These are phyloP conservation scores for Neoniphon sammara DNA, from an alignment of 2,797 vertebrate species.

Conservation along the genomic window DNA sequence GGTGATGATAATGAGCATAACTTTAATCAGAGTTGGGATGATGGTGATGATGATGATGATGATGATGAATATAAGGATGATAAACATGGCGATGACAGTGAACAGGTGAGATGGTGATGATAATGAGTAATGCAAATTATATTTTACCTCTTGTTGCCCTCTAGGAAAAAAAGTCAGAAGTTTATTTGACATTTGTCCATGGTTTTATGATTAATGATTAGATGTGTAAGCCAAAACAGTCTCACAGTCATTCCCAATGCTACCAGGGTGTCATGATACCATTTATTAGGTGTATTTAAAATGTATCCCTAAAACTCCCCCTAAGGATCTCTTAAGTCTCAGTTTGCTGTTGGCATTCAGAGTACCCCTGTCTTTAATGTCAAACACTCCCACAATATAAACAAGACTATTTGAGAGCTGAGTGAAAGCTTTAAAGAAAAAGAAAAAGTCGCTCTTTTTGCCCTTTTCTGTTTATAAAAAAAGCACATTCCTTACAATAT, in stretches of 20 bases:
- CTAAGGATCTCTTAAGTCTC: slow-evolving; percentile 50
- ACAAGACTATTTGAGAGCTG: slow-evolving; percentile 60
- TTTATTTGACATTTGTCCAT: not conserved
- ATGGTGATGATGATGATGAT: not conserved
- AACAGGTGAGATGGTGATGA: slow-evolving; percentile 3
- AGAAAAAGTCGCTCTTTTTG: slow-evolving; percentile 33
- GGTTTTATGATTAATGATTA: slow-evolving; percentile 1
- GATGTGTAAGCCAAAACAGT: slow-evolving; percentile 6
- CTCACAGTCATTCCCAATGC: slow-evolving; percentile 40
- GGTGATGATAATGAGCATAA: slow-evolving; percentile 35
- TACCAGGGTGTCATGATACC: slow-evolving; percentile 42
- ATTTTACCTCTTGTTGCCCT: not conserved
- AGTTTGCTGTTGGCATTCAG: slow-evolving; percentile 36
- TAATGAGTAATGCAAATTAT: not conserved
- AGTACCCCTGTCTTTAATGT: slow-evolving; percentile 34
- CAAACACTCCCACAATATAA: slow-evolving; percentile 68
- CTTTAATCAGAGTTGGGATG: slow-evolving; percentile 12
- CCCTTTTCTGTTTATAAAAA: slow-evolving; percentile 78
- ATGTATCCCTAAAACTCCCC: slow-evolving; percentile 38
- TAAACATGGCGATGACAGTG: not conserved
- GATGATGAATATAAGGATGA: slow-evolving; percentile 14
- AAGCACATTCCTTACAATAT: slow-evolving; percentile 80
- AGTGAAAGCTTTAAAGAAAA: slow-evolving; percentile 62
- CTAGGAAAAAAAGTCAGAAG: not conserved
- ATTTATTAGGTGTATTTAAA: slow-evolving; percentile 56